A percentile compares a stretch with the other conserved stretches of the same genome.
These are phyloP conservation scores for Stomatorhinus ivindoensis DNA, from an alignment of 2,113 vertebrate species.

Conservation along the genomic window DNA sequence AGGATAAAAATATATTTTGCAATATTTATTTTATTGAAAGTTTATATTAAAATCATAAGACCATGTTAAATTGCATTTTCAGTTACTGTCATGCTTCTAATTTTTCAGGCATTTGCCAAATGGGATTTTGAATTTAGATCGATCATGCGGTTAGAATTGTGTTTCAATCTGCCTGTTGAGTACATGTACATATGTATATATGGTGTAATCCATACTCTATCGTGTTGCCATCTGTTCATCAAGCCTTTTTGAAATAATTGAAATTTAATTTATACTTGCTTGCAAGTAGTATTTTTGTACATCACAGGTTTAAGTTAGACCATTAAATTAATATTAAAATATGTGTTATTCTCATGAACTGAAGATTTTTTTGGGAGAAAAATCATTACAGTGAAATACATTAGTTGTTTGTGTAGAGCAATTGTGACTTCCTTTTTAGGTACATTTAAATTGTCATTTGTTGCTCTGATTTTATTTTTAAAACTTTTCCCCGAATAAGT, in stretches of 20 bases:
- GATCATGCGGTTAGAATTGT: not conserved
- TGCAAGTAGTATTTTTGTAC: not conserved
- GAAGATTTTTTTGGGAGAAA: not conserved
- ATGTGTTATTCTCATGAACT: not conserved
- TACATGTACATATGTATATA: not conserved
- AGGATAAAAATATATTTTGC: not conserved
- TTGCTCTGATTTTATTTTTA: not conserved
- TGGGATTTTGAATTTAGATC: not conserved
- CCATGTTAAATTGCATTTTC: not conserved
- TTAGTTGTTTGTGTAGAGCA: not conserved
- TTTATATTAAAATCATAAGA: not conserved
- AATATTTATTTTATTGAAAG: not conserved
- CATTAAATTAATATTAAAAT: not conserved
- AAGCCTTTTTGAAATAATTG: not conserved
- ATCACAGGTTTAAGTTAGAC: not conserved
- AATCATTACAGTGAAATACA: not conserved
- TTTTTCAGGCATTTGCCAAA: not conserved
- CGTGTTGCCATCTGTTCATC: not conserved
- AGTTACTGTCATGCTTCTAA: not conserved
- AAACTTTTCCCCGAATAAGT: not conserved
- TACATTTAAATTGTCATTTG: not conserved
- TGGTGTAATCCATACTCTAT: not conserved
- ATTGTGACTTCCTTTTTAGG: not conserved
- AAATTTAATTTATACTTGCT: not conserved
- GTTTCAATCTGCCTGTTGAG: not conserved